Base-by-base conservation (phyloP, 2,888 invertebrate genomes). In the Trichacis sp. region DNA sequence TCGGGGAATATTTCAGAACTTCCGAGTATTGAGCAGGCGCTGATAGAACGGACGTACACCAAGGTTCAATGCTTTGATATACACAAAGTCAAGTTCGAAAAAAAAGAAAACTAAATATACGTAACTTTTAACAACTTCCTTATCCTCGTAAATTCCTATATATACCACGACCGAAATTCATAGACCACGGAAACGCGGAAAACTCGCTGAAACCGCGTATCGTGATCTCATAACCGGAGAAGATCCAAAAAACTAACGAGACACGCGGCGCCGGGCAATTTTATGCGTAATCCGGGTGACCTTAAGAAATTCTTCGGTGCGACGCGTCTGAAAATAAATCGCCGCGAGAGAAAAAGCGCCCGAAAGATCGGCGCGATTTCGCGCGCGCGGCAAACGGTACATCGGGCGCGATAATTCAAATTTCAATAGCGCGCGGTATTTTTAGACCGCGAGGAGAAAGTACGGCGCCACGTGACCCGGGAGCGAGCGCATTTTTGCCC, bases 221-320 rank as follows among this genome's bases (percentile, higher is more conserved):
- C 24, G 8, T 24, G 1, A 12, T 12, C 24, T n/a, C 14, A 24
- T 46, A 46, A 46, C 24, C 24, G n/a, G n/a, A 12, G 3, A 24
- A 46, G 12, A 46, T 46, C 24, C 24, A 33, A 64, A 63, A 54
- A 54, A 55, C 48, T 53, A 46, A 42, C 36, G 49, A 52, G 52
- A 30, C 64, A 55, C 54, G 52, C 47, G 47, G 57, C 43, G n/a
- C 29, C 29, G 47, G 42, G 48, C 36, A 52, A 38, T 49, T 11
- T 43, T 50, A 43, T 20, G 18, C 52, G 49, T 64, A 64, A 64
- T 64, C 64, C 59, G 11, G 51, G 53, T 60, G 60, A 65, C 50
- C 53, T 65, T 65, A 53, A 48, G 43, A 55, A 57, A 59, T 65
- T 51, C 57, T 40, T 38, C 42, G 48, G 38, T 47, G 29, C 52